phyloP scores from a whole-genome alignment of 2,888 invertebrate genomes.

The Heliconius charithonia region DNA sequence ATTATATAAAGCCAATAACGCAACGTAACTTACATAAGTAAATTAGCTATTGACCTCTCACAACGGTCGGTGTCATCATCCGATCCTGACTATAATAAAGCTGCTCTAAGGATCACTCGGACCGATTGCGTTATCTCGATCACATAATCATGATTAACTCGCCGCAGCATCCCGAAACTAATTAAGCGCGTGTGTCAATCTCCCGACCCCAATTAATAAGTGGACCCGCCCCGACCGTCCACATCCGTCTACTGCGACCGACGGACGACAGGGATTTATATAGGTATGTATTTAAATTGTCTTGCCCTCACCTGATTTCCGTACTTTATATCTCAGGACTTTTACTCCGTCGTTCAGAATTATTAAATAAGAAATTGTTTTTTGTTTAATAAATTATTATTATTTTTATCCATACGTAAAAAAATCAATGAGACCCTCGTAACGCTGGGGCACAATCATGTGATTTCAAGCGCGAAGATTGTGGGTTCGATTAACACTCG shows the following conservation, averaged over 20 bases:
- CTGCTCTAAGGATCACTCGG: slow-evolving; percentile 29
- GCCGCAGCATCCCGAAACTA: slow-evolving; percentile 41
- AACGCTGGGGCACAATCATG: too few relatives aligned
- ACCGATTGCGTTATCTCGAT: slow-evolving; percentile 31
- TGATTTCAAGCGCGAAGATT: too few relatives aligned
- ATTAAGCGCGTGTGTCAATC: slow-evolving; percentile 43
- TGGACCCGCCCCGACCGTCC: slow-evolving; percentile 15
- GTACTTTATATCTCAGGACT: not conserved
- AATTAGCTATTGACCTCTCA: slow-evolving; percentile 1
- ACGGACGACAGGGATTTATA: not conserved
- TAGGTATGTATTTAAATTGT: not conserved
- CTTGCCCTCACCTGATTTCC: not conserved
- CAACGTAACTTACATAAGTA: not conserved
- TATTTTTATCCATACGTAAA: too few relatives aligned
- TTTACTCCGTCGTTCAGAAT: not conserved
- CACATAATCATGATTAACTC: slow-evolving; percentile 38
- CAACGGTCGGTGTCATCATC: not conserved
- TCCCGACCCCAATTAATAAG: slow-evolving; percentile 42
- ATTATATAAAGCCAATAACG: not conserved
- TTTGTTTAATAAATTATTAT: too few relatives aligned
- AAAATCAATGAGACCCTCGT: too few relatives aligned
- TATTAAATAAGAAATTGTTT: too few relatives aligned
- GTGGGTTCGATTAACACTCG: too few relatives aligned
- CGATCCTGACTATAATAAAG: slow-evolving; percentile 1
- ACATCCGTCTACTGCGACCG: not conserved